Percentiles rank a stretch among this genome's conserved stretches.
These are phyloP conservation scores for Creontiades dilutus DNA, from an alignment of 2,888 invertebrate species.

Conservation along the genomic window DNA sequence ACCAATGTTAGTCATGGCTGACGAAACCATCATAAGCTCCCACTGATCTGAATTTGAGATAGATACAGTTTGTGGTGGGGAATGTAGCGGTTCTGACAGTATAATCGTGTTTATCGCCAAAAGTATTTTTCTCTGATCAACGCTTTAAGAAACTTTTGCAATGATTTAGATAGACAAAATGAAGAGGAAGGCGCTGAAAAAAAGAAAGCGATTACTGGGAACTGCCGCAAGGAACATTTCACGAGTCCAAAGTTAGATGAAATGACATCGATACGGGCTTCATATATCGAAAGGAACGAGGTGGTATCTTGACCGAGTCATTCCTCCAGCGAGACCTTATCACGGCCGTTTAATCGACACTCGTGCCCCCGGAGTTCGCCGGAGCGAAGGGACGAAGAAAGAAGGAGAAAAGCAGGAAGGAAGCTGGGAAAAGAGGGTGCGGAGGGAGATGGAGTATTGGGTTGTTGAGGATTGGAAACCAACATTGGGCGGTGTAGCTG, in stretches of 20 bases:
- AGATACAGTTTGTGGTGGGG: too few relatives aligned
- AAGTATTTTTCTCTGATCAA: background rate
- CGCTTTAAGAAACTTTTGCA: background rate
- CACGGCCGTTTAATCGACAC: slow-evolving; percentile 46
- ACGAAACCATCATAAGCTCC: too few relatives aligned
- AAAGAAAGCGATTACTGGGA: background rate
- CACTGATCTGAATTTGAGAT: too few relatives aligned
- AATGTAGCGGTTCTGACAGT: too few relatives aligned
- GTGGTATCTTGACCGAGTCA: slow-evolving; percentile 34
- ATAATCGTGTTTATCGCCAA: too few relatives aligned
- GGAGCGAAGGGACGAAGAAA: background rate
- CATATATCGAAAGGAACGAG: slow-evolving; percentile 20
- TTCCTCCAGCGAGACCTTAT: slow-evolving; percentile 39
- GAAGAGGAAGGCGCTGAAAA: background rate
- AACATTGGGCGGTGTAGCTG: slow-evolving; percentile 28
- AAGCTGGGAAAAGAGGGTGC: background rate
- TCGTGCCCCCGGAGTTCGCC: background rate
- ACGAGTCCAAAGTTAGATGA: slow-evolving; percentile 20
- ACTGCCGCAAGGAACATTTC: slow-evolving; percentile 28
- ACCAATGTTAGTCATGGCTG: too few relatives aligned
- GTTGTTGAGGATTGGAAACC: slow-evolving; percentile 46
- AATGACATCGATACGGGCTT: slow-evolving; percentile 2
- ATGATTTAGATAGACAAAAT: background rate
- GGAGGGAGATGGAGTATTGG: slow-evolving; percentile 26
- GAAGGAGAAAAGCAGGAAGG: background rate